Evolutionary conservation across 2,888 invertebrate species (phyloP), one percentile per base, ranked within the genome.

Genomic region (Drosophila neutralis): DNA sequence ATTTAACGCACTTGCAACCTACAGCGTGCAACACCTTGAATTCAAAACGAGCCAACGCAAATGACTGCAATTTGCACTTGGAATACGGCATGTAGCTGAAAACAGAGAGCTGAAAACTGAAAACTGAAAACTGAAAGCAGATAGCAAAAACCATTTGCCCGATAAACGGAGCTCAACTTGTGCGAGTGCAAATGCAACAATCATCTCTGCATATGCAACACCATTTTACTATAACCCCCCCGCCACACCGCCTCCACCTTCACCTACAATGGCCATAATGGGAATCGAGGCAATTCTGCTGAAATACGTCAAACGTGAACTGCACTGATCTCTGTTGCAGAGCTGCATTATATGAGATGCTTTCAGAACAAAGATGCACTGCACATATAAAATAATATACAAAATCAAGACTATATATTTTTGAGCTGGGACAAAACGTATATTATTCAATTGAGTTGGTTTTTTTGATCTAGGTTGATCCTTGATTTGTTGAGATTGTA

Each of bases 1-100:
- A 76, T 82, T 82, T 73, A 82, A 79, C 70, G 76, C 80, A 82
- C 68, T 59, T 53, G 74, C 65, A 49, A 40, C 54, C 27, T 24
- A 54, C 61, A 31, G 29, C 60, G 56, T 63, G 76, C 69, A 76
- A 61, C 77, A 71, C 65, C 63, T 72, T 57, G 57, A 67, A 63
- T 59, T 29, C 40, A 59, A 35, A 36, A 35, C 33, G 53, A 53
- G 35, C 24, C 61, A 53, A 48, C 45, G 45, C 64, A 65, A 73
- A 76, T 76, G 69, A 36, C 76, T 60, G 69, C 58, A 70, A 80
- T 76, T 80, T 63, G 57, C 56, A 35, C 62, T 52, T 35, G 35
- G 21, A 21, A 54, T n/a, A 2, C n/a, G 54, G 29, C 64, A 63
- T 21, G 31, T 13, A 13, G 36, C 48, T 24, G 24, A 52, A 52